These are phyloP conservation scores for Urophycis tenuis DNA, from an alignment of 2,797 vertebrate species.

Conservation along the genomic window DNA sequence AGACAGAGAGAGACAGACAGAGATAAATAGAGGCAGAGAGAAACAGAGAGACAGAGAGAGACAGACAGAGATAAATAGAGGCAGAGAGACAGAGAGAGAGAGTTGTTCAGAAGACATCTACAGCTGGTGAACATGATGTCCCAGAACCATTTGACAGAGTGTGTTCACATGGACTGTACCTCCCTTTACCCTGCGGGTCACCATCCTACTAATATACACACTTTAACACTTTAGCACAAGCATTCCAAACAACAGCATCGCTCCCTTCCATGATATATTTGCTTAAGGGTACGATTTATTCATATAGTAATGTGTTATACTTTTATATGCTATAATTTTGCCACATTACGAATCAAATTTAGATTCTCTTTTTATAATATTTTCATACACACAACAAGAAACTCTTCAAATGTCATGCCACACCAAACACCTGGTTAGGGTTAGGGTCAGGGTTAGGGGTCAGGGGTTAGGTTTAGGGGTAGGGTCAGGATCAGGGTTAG, in stretches of 20 bases:
- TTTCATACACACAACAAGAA: not conserved
- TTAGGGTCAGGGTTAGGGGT: too few relatives aligned
- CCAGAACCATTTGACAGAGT: slow-evolving; percentile 39
- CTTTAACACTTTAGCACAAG: slow-evolving; percentile 25
- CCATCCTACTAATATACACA: slow-evolving; percentile 17
- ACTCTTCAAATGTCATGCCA: not conserved
- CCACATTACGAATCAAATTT: too few relatives aligned
- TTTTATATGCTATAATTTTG: too few relatives aligned
- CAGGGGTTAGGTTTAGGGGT: too few relatives aligned
- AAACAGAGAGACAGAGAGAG: too few relatives aligned
- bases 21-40: too few relatives aligned
- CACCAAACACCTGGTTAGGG: not conserved
- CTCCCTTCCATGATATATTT: slow-evolving; percentile 31
- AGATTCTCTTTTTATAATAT: not conserved
- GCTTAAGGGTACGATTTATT: slow-evolving; percentile 17
- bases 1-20: slow-evolving; percentile 1
- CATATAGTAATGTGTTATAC: too few relatives aligned
- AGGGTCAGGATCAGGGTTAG: too few relatives aligned
- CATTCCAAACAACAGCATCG: slow-evolving; percentile 37
- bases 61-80: too few relatives aligned
- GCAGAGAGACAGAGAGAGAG: too few relatives aligned
- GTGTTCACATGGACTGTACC: slow-evolving; percentile 62
- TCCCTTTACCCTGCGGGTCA: slow-evolving; percentile 24
- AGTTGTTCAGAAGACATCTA: slow-evolving; percentile 56
- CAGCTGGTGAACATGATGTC: slow-evolving; percentile 57